Percentiles rank a stretch among this genome's conserved stretches.
These are phyloP conservation scores for Apantesis nais DNA, from an alignment of 2,888 invertebrate species.

Conservation along the genomic window DNA sequence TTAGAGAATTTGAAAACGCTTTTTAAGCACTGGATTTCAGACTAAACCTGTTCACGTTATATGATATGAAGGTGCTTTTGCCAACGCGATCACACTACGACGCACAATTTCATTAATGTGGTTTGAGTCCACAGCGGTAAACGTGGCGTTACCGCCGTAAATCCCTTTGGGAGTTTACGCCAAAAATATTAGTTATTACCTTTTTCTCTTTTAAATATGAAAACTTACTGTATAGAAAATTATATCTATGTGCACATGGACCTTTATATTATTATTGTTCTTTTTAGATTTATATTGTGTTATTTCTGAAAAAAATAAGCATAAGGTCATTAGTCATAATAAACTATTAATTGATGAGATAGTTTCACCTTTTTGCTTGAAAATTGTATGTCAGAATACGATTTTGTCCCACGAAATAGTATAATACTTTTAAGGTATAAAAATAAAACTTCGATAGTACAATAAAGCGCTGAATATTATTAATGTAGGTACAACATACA, in stretches of 20 bases:
- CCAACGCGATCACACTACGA: constrained; percentile 30
- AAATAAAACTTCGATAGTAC: too few species aligned
- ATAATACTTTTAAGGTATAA: too few species aligned
- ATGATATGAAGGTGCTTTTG: constrained; percentile 29
- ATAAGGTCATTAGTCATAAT: background rate
- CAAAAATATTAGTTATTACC: constrained; percentile 9
- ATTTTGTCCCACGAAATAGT: too few species aligned
- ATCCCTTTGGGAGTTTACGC: constrained; percentile 3
- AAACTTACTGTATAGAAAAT: background rate
- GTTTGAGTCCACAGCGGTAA: constrained; percentile 1
- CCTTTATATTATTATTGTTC: too few species aligned
- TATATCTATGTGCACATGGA: background rate
- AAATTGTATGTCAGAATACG: too few species aligned
- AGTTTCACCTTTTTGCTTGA: too few species aligned
- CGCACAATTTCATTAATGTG: constrained; percentile 18
- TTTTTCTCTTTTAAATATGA: background rate
- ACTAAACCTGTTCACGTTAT: background rate
- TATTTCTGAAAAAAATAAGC: background rate
- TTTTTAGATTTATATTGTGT: background rate
- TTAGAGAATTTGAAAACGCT: background rate
- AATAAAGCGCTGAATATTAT: too few species aligned
- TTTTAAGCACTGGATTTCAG: background rate
- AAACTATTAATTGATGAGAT: too few species aligned
- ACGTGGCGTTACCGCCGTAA: constrained; percentile 7
- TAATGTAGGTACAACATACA: too few species aligned